phyloP scores from a whole-genome alignment of 1,140 invertebrate species.

The Leptinotarsa defecta region DNA sequence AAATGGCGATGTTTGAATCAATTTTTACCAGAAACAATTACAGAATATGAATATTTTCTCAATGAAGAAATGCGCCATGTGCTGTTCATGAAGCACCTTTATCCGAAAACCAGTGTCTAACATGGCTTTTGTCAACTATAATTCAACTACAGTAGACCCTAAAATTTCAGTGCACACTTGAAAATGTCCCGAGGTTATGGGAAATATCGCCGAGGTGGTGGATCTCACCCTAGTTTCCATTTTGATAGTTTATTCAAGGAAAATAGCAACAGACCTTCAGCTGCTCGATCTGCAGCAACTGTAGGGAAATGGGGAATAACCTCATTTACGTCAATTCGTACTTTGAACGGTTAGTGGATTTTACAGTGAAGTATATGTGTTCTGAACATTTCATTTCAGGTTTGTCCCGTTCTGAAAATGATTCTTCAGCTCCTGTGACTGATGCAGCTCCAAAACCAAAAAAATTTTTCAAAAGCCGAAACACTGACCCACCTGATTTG shows the following conservation, averaged over 20 bases:
- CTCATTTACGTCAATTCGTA: constrained; percentile 87
- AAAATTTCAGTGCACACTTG: constrained; percentile 5
- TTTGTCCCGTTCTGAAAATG: constrained; percentile 34
- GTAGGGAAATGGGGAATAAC: constrained; percentile 93
- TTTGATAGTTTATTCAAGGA: constrained; percentile 82
- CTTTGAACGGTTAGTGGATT: constrained; percentile 67
- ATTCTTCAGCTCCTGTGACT: constrained; percentile 35
- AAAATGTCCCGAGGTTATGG: constrained; percentile 63
- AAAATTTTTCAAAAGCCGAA: constrained; percentile 89
- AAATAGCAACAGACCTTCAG: constrained; percentile 85
- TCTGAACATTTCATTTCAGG: constrained; percentile 19
- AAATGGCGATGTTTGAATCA: constrained; percentile 30
- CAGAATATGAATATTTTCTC: constrained; percentile 5
- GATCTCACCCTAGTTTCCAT: constrained; percentile 66
- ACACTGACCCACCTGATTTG: constrained; percentile 63
- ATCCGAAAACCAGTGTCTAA: not conserved
- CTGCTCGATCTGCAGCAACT: constrained; percentile 84
- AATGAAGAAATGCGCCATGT: not conserved
- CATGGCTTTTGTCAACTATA: not conserved
- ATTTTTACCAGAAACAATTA: constrained; percentile 27
- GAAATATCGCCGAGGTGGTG: constrained; percentile 62
- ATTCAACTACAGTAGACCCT: constrained; percentile 5
- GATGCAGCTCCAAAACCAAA: constrained; percentile 68
- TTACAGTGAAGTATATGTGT: not conserved
- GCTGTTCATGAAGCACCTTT: not conserved